Evolutionary conservation across 1,140 invertebrate species (phyloP), one percentile per base, ranked within the genome.

Genomic region (silkworm (Bombyx mori)): DNA sequence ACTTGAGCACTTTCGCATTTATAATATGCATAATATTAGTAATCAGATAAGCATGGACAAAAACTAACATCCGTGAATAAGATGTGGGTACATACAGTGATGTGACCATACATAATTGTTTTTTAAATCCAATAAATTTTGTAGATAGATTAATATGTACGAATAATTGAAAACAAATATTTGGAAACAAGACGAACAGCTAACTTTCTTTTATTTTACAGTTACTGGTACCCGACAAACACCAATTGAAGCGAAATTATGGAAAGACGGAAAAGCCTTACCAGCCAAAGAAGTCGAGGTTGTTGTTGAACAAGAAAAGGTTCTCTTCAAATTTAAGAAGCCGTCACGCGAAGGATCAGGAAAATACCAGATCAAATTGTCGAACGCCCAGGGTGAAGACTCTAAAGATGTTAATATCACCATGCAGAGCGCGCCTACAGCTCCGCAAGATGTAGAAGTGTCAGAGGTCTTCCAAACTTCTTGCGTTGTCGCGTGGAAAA

Each of bases 401-500:
- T 89, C 92, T 3, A 93, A 95, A 70, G 93, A 96, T 73, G 91
- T 97, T 18, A 92, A 92, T 50, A 92, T 98, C 57, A 94, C 92
- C 57, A 96, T 97, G 92, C 95, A 97, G 89, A 92, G 91, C 79
- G 95, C 94, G 22, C 98, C 98, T 43, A 89, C 92, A 47, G 88
- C 94, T 46, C 98, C 98, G 7, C 90, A 92, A 74, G 94, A 98
- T 65, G 91, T 99, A 18, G 93, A 98, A 69, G 95, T 99, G 1
- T 91, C 91, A 1, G 97, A 99, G 64, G 90, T 99, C 1, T 99
- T 94, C 86, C 94, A 97, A 70, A 96, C 95, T 58, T 95, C 94
- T 12, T 99, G 97, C 85, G 92, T 95, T 42, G 92, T 99, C 0
- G 89, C 92, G 22, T 99, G 98, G 95, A 97, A 98, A 68, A 90